Base-by-base conservation (phyloP, 2,888 invertebrate genomes). In the Pammene fasciana region DNA sequence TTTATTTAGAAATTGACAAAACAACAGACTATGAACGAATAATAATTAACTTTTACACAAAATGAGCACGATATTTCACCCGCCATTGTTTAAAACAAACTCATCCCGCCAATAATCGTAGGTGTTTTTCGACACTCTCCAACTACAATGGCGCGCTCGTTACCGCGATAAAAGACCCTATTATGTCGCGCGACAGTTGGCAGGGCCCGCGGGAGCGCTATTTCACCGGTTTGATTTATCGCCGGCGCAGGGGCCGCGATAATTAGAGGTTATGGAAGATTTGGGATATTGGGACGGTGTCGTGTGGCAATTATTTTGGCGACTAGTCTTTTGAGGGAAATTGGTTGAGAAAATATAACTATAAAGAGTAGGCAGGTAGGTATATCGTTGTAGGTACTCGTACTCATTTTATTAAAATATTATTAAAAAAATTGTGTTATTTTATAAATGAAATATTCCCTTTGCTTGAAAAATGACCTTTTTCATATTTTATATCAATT, bases 141-240 rank as follows among this genome's bases (percentile, higher is more conserved):
- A 64, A 68, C 68, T 65, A 68, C 68, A 68, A 68, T 68, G 57
- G 68, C 62, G 26, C 67, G 45, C 68, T 68, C 68, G 67, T 67
- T 67, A 68, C 55, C 57, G 61, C 56, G 67, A 82, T 81, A 83
- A 83, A 84, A 79, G 84, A 83, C 86, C 88, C 88, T 84, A 88
- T 89, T 88, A 88, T 85, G 83, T 83, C 83, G 79, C 79, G 77
- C 81, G 88, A 86, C 87, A 86, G 83, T 75, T 74, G 80, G 73
- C 79, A 84, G 79, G 79, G 80, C 88, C 86, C 81, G 36, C 61
- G 81, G 87, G 89, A 80, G 79, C 80, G 76, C 80, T 88, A 89
- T 89, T 87, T 89, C 86, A 87, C 85, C 81, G 75, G 75, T 72
- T 78, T 90, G 90, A 91, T 91, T 87, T 90, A 90, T 89, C 65